Evolutionary conservation across 1,140 invertebrate genomes (phyloP).

Genomic region (Venustaconcha ellipsiformis): DNA sequence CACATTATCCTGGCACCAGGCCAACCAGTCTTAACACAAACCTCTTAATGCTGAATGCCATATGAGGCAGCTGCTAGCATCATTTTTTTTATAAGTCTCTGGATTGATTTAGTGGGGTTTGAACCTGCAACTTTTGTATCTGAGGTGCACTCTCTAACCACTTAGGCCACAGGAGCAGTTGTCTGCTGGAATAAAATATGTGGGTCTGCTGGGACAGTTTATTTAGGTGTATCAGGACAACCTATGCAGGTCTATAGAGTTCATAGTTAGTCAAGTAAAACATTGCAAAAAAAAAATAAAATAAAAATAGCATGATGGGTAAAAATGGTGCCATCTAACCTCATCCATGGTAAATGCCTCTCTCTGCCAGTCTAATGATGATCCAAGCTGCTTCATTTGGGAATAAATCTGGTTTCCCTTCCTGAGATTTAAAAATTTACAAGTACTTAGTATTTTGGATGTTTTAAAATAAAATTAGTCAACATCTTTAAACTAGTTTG

Average conservation of each 20-base stretch:
- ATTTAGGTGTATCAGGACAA: neutral
- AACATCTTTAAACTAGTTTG: neutral
- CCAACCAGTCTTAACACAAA: too few relatives aligned
- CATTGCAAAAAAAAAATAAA: neutral
- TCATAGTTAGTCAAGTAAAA: neutral
- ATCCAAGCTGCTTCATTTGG: constrained; percentile 89
- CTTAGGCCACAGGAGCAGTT: too few relatives aligned
- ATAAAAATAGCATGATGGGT: neutral
- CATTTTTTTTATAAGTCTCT: too few relatives aligned
- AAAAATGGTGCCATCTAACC: constrained; percentile 66
- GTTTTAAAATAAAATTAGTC: neutral
- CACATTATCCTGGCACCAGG: too few relatives aligned
- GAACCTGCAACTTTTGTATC: too few relatives aligned
- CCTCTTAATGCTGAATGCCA: too few relatives aligned
- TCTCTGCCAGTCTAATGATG: constrained; percentile 94
- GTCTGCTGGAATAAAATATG: too few relatives aligned
- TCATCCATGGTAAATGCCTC: constrained; percentile 97
- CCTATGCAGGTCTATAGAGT: neutral
- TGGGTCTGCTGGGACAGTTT: neutral
- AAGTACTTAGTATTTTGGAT: neutral
- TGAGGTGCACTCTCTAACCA: too few relatives aligned
- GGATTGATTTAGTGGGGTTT: too few relatives aligned
- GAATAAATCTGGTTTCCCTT: constrained; percentile 93
- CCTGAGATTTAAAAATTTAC: constrained; percentile 71
- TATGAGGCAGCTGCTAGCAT: too few relatives aligned